Evolutionary conservation across 2,888 invertebrate genomes (phyloP).

Genomic region (Chorisops tibialis): DNA sequence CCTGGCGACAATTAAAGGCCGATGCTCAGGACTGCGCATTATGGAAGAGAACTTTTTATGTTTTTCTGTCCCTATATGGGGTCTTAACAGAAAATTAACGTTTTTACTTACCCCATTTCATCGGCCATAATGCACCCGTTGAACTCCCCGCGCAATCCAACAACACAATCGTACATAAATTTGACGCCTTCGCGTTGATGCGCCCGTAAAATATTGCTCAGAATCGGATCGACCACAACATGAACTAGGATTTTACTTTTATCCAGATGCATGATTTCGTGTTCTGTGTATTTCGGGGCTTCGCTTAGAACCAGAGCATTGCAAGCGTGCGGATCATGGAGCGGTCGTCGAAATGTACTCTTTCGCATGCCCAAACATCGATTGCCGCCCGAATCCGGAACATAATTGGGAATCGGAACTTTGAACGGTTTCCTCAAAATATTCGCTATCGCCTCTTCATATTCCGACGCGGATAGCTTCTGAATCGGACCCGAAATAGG

Average conservation of each 20-base stretch:
- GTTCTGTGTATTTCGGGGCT: constrained; percentile 80
- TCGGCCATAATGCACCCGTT: constrained; percentile 99
- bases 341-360: constrained; percentile 59
- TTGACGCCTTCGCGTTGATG: constrained; percentile 98
- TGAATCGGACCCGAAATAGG: constrained; percentile 1
- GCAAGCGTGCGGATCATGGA: constrained; percentile 90
- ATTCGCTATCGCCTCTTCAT: constrained; percentile 78
- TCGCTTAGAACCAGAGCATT: constrained; percentile 84
- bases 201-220: constrained; percentile 87
- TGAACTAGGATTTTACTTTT: constrained; percentile 69
- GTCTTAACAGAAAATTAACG: no score
- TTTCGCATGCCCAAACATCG: constrained; percentile 77
- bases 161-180: constrained; percentile 99
- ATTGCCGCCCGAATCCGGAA: constrained; percentile 65
- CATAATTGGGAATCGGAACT: constrained; percentile 89
- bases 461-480: constrained; percentile 55
- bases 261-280: constrained; percentile 81
- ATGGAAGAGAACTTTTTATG: no score
- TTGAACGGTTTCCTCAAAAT: constrained; percentile 84
- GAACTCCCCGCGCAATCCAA: constrained; percentile 77
- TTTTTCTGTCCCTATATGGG: no score
- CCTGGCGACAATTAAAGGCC: no score
- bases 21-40: no score
- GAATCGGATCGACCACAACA: constrained; percentile 93
- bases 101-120: constrained; percentile 85